Evolutionary conservation across 2,888 invertebrate species (phyloP).

Genomic region (Sinopyrophorus schimmeli): DNA sequence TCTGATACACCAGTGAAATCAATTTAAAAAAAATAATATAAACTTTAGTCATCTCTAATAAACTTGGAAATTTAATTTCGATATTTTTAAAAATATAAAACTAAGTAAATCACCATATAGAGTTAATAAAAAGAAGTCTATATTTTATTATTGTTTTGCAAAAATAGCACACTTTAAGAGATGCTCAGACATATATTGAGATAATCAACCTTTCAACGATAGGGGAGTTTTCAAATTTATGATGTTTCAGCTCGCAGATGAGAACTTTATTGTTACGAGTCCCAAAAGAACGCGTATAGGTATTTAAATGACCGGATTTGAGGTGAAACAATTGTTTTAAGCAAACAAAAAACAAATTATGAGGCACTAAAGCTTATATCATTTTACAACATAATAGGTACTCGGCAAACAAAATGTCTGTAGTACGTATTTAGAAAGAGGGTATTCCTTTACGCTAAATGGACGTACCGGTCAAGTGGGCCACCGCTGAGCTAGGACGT

Average conservation of each 20-base stretch:
- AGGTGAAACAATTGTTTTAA: conserved; percentile 1
- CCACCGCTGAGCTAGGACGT: conserved; percentile 13
- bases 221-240: conserved; percentile 5
- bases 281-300: conserved; percentile 6
- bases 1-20: no score
- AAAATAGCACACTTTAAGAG: no score
- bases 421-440: conserved; percentile 10
- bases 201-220: neutral
- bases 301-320: conserved; percentile 5
- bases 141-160: no score
- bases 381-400: conserved; percentile 1
- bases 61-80: no score
- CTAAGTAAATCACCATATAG: no score
- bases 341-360: neutral
- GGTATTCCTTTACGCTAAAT: conserved; percentile 8
- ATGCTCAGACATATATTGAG: no score
- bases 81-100: no score
- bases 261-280: conserved; percentile 10
- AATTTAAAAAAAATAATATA: no score
- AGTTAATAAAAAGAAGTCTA: no score
- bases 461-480: conserved; percentile 15
- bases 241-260: conserved; percentile 6
- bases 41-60: no score
- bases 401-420: conserved; percentile 15
- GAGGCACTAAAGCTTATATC: conserved; percentile 6